Evolutionary conservation across 1,140 invertebrate species (phyloP).

Genomic region (Prorops nasuta): DNA sequence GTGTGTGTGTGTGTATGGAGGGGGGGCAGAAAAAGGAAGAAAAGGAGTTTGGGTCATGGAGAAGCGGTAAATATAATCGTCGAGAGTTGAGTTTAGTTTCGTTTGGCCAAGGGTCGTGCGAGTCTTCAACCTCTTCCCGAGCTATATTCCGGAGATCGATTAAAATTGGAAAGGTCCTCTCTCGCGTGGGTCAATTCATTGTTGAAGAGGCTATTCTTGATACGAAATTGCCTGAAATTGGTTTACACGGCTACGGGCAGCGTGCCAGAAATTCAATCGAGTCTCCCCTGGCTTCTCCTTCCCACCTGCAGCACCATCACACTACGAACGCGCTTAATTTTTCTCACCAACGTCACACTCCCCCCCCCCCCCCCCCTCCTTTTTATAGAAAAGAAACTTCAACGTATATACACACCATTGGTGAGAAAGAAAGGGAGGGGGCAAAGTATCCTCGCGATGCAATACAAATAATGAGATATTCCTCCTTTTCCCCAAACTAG

Average conservation of each 20-base stretch:
- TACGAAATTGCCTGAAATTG: conserved; percentile 58
- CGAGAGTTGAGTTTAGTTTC: no score
- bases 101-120: no score
- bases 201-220: conserved; percentile 56
- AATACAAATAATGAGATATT: conserved; percentile 14
- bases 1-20: no score
- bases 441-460: background rate
- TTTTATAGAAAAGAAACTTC: no score
- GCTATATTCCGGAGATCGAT: conserved; percentile 40
- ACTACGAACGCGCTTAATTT: conserved; percentile 54
- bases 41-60: conserved; percentile 27
- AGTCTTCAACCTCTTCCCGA: no score
- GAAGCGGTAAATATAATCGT: no score
- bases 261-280: conserved; percentile 50
- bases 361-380: no score
- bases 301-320: conserved; percentile 25
- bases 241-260: conserved; percentile 48
- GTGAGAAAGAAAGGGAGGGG: background rate
- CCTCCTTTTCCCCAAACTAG: background rate
- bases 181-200: conserved; percentile 48
- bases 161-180: conserved; percentile 54
- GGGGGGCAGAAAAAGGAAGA: no score
- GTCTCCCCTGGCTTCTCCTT: conserved; percentile 16
- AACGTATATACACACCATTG: conserved; percentile 23
- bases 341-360: conserved; percentile 20